Evolutionary conservation across 2,888 invertebrate genomes (phyloP).

Genomic region (Ectemnius lituratus): DNA sequence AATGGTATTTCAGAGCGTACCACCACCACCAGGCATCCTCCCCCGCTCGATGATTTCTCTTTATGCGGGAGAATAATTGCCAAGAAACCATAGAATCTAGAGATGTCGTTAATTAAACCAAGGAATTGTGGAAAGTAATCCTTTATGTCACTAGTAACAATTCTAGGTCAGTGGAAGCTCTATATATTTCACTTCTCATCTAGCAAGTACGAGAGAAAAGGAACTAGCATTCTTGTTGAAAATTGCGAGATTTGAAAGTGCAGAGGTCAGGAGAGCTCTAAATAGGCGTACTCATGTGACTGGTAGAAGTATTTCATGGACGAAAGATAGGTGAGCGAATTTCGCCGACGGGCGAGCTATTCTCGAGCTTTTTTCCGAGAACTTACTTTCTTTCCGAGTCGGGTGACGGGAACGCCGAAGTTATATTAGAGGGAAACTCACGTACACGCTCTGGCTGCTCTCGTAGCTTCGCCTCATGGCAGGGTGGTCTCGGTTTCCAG

Average conservation of each 20-base stretch:
- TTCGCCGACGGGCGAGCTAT: background rate
- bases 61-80: background rate
- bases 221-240: too few relatives aligned
- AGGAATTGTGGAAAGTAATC: too few relatives aligned
- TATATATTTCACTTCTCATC: too few relatives aligned
- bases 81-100: background rate
- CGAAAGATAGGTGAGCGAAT: background rate
- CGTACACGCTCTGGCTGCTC: constrained; percentile 27
- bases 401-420: constrained; percentile 6
- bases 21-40: background rate
- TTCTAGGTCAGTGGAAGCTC: too few relatives aligned
- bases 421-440: constrained; percentile 12
- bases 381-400: background rate
- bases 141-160: too few relatives aligned
- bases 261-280: too few relatives aligned
- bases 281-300: too few relatives aligned
- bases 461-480: background rate
- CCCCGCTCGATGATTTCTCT: background rate
- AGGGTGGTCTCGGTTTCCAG: constrained; percentile 1
- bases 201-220: too few relatives aligned
- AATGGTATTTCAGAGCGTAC: background rate
- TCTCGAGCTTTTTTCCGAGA: background rate
- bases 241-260: too few relatives aligned
- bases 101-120: background rate
- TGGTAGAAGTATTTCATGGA: background rate